These are phyloP conservation scores for Bugula neritina DNA, from an alignment of 2,888 invertebrate species.

Conservation along the genomic window DNA sequence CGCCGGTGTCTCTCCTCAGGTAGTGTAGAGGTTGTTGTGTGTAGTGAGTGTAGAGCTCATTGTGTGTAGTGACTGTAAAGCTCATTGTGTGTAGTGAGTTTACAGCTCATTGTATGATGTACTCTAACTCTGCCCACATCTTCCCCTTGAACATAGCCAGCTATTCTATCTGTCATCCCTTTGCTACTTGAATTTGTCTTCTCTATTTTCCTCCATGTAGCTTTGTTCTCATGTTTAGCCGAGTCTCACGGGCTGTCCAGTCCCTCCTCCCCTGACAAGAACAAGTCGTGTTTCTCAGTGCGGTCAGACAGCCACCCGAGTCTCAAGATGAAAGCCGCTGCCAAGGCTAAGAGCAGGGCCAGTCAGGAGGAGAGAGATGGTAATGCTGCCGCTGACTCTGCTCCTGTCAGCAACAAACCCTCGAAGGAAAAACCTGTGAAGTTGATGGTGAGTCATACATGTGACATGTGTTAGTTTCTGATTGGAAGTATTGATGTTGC, in stretches of 20 bases:
- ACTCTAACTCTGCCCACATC: no score
- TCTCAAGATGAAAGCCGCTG: slow-evolving; percentile 22
- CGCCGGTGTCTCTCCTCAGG: not conserved
- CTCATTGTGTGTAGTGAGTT: no score
- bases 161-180: not conserved
- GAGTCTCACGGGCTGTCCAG: not conserved
- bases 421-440: not conserved
- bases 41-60: no score
- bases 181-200: not conserved
- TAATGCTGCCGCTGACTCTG: not conserved
- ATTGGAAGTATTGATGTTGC: no score
- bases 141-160: no score
- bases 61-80: no score
- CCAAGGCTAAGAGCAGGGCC: slow-evolving; percentile 20
- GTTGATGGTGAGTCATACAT: not conserved
- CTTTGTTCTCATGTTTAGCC: not conserved
- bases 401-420: not conserved
- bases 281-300: slow-evolving; percentile 14
- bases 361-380: not conserved
- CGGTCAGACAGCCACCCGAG: slow-evolving; percentile 24
- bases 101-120: no score
- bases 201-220: not conserved
- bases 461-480: no score
- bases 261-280: slow-evolving; percentile 8
- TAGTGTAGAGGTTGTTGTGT: not conserved